A percentile compares a stretch with the other conserved stretches of the same genome.
Evolutionary conservation across 92 coral and sea anemone species (phyloP).

Genomic region (Epizoanthus ramosus): DNA sequence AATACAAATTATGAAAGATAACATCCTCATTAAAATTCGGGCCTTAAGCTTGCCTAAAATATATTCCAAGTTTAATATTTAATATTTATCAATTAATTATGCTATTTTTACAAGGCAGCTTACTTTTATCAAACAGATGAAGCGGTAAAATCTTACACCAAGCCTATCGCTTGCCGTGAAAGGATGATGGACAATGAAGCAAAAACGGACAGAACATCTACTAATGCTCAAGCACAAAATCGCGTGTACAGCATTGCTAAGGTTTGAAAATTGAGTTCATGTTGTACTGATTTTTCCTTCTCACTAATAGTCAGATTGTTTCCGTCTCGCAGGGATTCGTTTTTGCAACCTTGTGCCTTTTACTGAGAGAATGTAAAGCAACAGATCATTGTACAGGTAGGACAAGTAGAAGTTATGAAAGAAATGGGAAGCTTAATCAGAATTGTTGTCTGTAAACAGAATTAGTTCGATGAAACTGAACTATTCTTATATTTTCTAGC

Average conservation of each 20-base stretch:
- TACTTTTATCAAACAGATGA: neutral
- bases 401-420: neutral
- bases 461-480: neutral
- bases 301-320: neutral
- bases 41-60: neutral
- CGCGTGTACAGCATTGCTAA: neutral
- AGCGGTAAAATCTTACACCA: neutral
- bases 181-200: neutral
- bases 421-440: too few species aligned
- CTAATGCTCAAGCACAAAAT: neutral
- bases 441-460: too few species aligned
- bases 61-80: neutral
- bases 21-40: neutral
- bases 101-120: conserved; percentile 4
- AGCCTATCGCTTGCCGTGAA: neutral
- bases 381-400: neutral
- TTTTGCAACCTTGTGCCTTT: neutral
- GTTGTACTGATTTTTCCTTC: neutral
- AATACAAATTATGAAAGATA: neutral
- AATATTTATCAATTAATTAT: conserved; percentile 3
- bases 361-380: neutral
- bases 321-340: neutral
- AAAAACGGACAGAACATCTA: neutral
- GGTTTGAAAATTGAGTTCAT: neutral
- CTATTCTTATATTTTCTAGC: neutral